Evolutionary conservation across 2,113 vertebrate species (phyloP), one percentile per base, ranked within the genome.

Genomic region (Cisticola juncidis): DNA sequence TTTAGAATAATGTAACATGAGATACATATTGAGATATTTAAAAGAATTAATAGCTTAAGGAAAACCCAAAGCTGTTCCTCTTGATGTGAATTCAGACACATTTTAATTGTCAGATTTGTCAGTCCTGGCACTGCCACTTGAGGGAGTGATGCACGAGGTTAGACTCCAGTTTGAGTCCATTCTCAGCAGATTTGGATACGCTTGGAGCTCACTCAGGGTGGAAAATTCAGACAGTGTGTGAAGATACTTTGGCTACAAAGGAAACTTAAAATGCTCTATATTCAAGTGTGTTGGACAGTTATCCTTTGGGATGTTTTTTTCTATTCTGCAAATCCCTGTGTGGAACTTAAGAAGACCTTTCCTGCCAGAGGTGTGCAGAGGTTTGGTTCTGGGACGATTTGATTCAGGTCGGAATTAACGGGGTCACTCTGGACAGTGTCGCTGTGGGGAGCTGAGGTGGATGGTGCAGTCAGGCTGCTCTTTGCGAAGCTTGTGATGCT

Each of bases 391-490:
- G 53, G 36, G 44, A 5, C 3, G 3, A 1, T 69, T 68, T 58
- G 53, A 35, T 12, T 58, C 44, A n/a, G 44, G 29, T 25, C 2
- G 16, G 70, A 45, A 31, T 38, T 28, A 61, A 9, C 0, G 0
- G 35, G 51, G 26, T 74, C 60, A 2, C 40, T 50, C 11, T 40
- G 60, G 76, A 47, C 4, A 9, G 47, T 44, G 3, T 28, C 0
- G 0, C 57, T 54, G 51, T 23, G 66, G 70, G 40, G 45, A n/a
- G 62, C 47, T 0, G 3, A 48, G 56, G 40, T 36, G 10, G 57
- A 23, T 45, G 57, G 18, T 20, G 15, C 51, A 57, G 57, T 12
- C 45, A 51, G 21, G 66, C n/a, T 60, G 50, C 78, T 92, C 62
- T 53, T 71, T 35, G 65, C 66, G 92, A 61, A 40, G 35, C 40